These are phyloP conservation scores for Saccostrea cuccullata DNA, from an alignment of 1,140 invertebrate genomes.

Conservation along the genomic window DNA sequence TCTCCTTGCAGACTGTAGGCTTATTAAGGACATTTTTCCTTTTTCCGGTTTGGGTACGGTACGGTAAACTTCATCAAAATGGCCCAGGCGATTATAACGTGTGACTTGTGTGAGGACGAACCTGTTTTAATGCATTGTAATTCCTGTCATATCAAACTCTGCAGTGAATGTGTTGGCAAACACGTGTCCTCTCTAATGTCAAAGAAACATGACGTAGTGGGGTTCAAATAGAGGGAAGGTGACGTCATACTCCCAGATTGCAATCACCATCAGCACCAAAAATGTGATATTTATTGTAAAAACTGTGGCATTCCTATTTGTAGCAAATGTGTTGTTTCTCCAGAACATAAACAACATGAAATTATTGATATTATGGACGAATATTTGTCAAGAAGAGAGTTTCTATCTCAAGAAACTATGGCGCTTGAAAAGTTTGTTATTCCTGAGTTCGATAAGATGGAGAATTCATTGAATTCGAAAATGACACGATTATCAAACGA, in stretches of 20 bases:
- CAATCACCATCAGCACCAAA: background rate
- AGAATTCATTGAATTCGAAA: background rate
- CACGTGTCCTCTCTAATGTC: background rate
- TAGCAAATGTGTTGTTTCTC: background rate
- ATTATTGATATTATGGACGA: background rate
- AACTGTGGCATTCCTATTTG: background rate
- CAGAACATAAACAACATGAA: conserved; percentile 20
- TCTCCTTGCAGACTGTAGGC: too few relatives aligned
- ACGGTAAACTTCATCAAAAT: background rate
- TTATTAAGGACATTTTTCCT: too few relatives aligned
- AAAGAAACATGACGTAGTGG: conserved; percentile 11
- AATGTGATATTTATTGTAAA: conserved; percentile 14
- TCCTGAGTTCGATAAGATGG: background rate
- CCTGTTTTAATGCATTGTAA: conserved; percentile 27
- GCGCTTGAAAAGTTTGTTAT: background rate
- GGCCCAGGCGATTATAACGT: background rate
- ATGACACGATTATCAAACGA: background rate
- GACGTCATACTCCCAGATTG: conserved; percentile 1
- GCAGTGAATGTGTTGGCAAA: conserved; percentile 7
- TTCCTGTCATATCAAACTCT: conserved; percentile 18
- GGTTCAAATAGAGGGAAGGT: background rate
- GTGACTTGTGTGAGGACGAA: conserved; percentile 2
- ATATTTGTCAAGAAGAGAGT: conserved; percentile 3
- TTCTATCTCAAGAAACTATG: background rate
- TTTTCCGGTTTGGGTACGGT: too few relatives aligned